Evolutionary conservation across 2,888 invertebrate genomes (phyloP), one percentile per base, ranked within the genome.

Genomic region (Phortica okadai): DNA sequence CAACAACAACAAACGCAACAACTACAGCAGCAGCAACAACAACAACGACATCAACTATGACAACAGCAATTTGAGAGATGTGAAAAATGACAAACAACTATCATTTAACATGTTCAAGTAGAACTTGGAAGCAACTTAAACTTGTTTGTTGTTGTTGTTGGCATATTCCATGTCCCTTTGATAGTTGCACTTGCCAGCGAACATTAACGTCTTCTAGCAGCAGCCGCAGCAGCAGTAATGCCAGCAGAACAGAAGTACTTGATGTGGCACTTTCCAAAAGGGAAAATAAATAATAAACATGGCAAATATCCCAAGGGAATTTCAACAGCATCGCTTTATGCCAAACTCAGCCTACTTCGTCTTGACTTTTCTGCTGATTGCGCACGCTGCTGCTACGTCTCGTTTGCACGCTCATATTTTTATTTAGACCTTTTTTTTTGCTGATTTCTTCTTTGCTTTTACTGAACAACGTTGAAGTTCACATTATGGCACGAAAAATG

Each of bases 41-140:
- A 62, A 21, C 16, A 62, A 62, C 62, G 25, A 62, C 21, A 62
- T 21, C 62, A 16, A 21, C 62, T 50, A 50, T 50, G 45, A 50
- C 69, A 69, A 69, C 45, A 69, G 50, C 69, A 69, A 69, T 69
- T 69, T 45, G 50, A 69, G 21, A 69, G 69, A 69, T 69, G 69
- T 69, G 69, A 69, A 69, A 69, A 69, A 69, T 69, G 69, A 69
- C 69, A 69, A 69, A 69, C 69, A 69, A 45, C 69, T 69, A 45
- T 69, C 69, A 69, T 69, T 69, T 69, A 69, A 69, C 69, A 69
- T 69, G 69, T 69, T n/a, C 69, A 69, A n/a, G 42, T 11, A 16
- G n/a, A 10, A 62, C 16, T 16, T 14, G 16, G 62, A 33, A 33
- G 33, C 33, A 33, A 62, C 21, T 62, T 62, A 25, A 25, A 25